phyloP scores from a whole-genome alignment of 53 echinoderm and acorn worm genomes.

The Apostichopus leukothele region DNA sequence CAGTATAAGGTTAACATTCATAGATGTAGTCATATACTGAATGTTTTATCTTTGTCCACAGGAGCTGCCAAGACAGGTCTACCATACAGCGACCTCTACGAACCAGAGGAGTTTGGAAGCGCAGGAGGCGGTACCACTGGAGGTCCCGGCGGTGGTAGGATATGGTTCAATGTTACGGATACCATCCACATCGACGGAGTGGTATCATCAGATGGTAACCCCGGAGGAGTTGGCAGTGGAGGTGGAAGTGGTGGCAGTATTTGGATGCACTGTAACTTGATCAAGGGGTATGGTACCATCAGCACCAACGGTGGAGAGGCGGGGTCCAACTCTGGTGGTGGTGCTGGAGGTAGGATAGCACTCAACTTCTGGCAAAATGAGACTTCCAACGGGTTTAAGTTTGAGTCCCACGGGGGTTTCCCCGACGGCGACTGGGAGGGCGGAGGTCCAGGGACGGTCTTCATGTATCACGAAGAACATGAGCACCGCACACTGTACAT shows the following conservation, averaged over 20 bases:
- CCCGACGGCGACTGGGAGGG: constrained; percentile 71
- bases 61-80: constrained; percentile 68
- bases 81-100: constrained; percentile 83
- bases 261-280: constrained; percentile 89
- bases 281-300: constrained; percentile 85
- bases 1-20: too few species aligned
- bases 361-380: constrained; percentile 73
- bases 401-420: constrained; percentile 83
- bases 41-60: too few species aligned
- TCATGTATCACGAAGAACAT: constrained; percentile 74
- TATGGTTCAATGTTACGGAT: constrained; percentile 92
- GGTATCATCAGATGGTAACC: constrained; percentile 75
- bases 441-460: constrained; percentile 86
- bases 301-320: constrained; percentile 77
- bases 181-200: constrained; percentile 89
- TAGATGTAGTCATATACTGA: too few species aligned
- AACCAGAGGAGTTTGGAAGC: constrained; percentile 91
- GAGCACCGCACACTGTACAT: constrained; percentile 82
- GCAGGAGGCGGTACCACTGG: constrained; percentile 77
- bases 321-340: constrained; percentile 68
- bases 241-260: constrained; percentile 95
- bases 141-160: constrained; percentile 82
- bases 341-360: constrained; percentile 77
- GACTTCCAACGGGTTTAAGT: constrained; percentile 76
- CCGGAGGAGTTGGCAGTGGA: constrained; percentile 41